Evolutionary conservation across 2,797 vertebrate genomes (phyloP).

Genomic region (Sandelia bainsii): DNA sequence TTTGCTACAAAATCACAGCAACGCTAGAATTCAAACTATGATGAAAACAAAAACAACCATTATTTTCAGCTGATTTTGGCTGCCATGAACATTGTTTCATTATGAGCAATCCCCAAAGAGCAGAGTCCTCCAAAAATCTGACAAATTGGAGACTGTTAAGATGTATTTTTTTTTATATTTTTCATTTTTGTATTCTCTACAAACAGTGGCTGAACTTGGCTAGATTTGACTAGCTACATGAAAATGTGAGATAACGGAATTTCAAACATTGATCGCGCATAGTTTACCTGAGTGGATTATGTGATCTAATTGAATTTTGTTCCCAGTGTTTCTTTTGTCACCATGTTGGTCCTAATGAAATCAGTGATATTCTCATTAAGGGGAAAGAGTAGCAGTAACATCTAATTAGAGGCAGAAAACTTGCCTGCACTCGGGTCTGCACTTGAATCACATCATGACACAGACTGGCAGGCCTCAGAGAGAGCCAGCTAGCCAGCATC

Average conservation of each 20-base stretch:
- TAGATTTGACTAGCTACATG: not conserved
- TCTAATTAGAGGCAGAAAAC: constrained; percentile 9
- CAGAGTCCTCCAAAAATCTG: not conserved
- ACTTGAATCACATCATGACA: constrained; percentile 33
- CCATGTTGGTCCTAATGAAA: not conserved
- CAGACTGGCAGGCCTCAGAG: constrained; percentile 10
- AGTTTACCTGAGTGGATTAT: not conserved
- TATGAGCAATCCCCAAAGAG: not conserved
- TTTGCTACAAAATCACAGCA: not conserved
- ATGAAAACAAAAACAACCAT: not conserved
- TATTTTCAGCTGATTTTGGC: not conserved
- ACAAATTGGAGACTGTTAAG: not conserved
- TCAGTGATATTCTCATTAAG: constrained; percentile 9
- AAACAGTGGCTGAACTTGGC: not conserved
- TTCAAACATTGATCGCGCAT: not conserved
- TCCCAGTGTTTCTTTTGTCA: not conserved
- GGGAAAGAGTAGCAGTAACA: constrained; percentile 4
- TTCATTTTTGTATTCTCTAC: not conserved
- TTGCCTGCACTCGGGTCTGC: not conserved
- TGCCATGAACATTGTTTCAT: constrained; percentile 3
- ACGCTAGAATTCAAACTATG: not conserved
- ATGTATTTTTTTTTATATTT: not conserved
- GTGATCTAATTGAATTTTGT: not conserved
- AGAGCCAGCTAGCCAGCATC: constrained; percentile 25
- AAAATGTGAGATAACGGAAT: not conserved